Percentiles rank a stretch among this genome's conserved stretches.
phyloP scores from a whole-genome alignment of 2,888 invertebrate species.

The Netelia inedita region DNA sequence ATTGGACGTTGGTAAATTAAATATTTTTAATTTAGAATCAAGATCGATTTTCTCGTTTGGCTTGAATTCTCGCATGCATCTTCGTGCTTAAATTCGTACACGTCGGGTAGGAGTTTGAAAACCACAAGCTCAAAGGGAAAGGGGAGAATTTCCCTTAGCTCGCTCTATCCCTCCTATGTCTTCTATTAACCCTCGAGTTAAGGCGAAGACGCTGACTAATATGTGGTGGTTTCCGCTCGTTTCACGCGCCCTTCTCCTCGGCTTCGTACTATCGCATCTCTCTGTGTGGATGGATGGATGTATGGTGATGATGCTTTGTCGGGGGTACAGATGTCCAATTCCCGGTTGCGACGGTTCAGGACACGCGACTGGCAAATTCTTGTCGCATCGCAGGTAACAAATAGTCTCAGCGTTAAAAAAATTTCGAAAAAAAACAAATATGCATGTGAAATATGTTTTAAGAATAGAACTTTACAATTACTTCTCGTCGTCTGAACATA shows the following conservation, averaged over 20 bases:
- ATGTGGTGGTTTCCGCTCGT: constrained; percentile 84
- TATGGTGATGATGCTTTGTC: constrained; percentile 74
- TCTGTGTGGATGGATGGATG: constrained; percentile 77
- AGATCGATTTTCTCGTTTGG: constrained; percentile 43
- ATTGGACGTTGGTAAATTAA: not conserved
- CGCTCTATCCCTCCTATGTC: constrained; percentile 57
- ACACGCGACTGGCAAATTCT: constrained; percentile 99
- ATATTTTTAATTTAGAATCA: constrained; percentile 1
- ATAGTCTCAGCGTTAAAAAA: not conserved
- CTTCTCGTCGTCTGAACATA: too few relatives aligned
- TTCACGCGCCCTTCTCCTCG: constrained; percentile 81
- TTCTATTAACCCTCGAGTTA: constrained; percentile 76
- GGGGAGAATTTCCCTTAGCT: constrained; percentile 50
- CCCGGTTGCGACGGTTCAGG: constrained; percentile 99
- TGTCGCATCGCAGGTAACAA: constrained; percentile 97
- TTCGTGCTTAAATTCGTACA: constrained; percentile 40
- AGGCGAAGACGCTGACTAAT: constrained; percentile 84
- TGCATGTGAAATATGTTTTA: not conserved
- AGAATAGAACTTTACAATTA: too few relatives aligned
- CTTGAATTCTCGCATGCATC: constrained; percentile 48
- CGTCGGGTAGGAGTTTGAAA: constrained; percentile 53
- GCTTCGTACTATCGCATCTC: constrained; percentile 59
- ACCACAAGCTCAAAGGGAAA: constrained; percentile 57
- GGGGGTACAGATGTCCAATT: constrained; percentile 92
- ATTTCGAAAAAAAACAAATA: not conserved